Percentiles rank a stretch among this genome's conserved stretches.
Evolutionary conservation across 2,888 invertebrate genomes (phyloP).

Genomic region (Leptothorax acervorum): DNA sequence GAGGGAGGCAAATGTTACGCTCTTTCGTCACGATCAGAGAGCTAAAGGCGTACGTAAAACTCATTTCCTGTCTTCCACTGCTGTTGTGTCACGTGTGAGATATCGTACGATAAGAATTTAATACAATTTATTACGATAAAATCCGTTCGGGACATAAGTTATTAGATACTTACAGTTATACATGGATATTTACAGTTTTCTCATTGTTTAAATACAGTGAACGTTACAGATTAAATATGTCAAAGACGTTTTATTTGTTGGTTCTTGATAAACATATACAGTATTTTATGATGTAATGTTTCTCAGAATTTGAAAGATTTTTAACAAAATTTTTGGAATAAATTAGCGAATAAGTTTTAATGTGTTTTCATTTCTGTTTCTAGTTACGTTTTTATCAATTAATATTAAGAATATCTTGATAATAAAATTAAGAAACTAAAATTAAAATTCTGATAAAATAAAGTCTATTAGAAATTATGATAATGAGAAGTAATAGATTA

Average conservation of each 20-base stretch:
- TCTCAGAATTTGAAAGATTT: not conserved
- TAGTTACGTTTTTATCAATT: not conserved
- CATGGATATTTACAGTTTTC: not conserved
- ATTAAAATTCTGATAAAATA: not conserved
- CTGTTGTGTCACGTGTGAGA: conserved; percentile 20
- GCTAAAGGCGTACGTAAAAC: conserved; percentile 49
- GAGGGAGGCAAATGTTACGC: conserved; percentile 31
- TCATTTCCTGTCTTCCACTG: conserved; percentile 52
- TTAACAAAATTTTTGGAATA: not conserved
- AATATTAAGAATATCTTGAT: not conserved
- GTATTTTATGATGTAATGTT: not conserved
- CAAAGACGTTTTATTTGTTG: not conserved
- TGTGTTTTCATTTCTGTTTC: not conserved
- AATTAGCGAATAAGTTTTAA: not conserved
- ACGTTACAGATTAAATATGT: not conserved
- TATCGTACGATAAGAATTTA: conserved; percentile 18
- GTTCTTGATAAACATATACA: not conserved
- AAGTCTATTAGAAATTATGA: not conserved
- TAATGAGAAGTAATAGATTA: not conserved
- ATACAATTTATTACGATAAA: conserved; percentile 24
- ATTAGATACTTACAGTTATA: not conserved
- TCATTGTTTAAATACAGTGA: not conserved
- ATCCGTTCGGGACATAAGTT: not conserved
- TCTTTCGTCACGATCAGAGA: conserved; percentile 48
- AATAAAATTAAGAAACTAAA: not conserved